Evolutionary conservation across 1,140 invertebrate species (phyloP).

Genomic region (Tachypleus tridentatus): DNA sequence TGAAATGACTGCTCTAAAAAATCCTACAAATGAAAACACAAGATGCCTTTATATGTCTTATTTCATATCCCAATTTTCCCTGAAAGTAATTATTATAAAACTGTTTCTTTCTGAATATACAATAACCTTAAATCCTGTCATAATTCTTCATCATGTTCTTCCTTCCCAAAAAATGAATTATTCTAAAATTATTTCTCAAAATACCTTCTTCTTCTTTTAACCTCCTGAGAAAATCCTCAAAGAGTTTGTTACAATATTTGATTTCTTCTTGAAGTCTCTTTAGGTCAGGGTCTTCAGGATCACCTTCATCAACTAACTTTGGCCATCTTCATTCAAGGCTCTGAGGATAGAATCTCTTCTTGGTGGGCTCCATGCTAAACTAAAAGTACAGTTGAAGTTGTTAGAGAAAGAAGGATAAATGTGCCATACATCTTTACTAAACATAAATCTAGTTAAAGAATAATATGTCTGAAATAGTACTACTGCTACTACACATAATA

Average conservation of each 20-base stretch:
- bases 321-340: constrained; percentile 91
- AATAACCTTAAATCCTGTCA: no score
- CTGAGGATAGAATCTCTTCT: constrained; percentile 86
- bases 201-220: constrained; percentile 39
- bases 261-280: constrained; percentile 77
- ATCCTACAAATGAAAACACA: no score
- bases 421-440: no score
- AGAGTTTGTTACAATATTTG: constrained; percentile 86
- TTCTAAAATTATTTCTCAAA: constrained; percentile 13
- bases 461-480: no score
- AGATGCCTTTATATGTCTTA: no score
- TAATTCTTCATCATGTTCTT: constrained; percentile 3
- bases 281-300: constrained; percentile 83
- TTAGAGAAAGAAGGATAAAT: no score
- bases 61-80: no score
- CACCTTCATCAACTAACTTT: constrained; percentile 82
- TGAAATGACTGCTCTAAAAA: no score
- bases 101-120: no score
- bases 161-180: not conserved
- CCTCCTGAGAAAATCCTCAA: constrained; percentile 82
- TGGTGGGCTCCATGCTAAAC: constrained; percentile 91
- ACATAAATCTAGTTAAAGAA: no score
- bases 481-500: no score
- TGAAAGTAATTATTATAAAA: no score
- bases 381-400: constrained; percentile 32